Evolutionary conservation across 2,113 vertebrate species (phyloP).

Genomic region (Hemicordylus capensis): DNA sequence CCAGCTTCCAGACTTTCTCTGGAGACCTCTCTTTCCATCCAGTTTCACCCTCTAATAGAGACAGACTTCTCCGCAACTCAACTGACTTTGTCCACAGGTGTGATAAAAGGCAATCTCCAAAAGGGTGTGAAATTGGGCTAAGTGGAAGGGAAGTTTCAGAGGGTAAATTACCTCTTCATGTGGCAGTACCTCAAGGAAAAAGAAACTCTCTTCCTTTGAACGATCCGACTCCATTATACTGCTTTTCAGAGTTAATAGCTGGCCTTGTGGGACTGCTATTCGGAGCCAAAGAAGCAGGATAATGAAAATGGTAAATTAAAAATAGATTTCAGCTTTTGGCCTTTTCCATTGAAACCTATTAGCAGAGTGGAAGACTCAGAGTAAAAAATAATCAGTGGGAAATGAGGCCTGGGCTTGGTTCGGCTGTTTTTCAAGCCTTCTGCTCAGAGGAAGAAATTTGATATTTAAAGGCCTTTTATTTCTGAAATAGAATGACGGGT

Average conservation of each 20-base stretch:
- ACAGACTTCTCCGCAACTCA: background rate
- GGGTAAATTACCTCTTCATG: background rate
- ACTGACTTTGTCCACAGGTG: background rate
- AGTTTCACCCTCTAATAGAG: background rate
- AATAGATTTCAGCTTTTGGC: background rate
- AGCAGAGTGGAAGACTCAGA: constrained; percentile 19
- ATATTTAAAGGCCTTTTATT: background rate
- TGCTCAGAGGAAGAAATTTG: background rate
- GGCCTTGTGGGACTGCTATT: constrained; percentile 12
- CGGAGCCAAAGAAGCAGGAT: background rate
- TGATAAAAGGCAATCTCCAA: constrained; percentile 27
- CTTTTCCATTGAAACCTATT: constrained; percentile 37
- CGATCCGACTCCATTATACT: constrained; percentile 28
- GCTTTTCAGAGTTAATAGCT: background rate
- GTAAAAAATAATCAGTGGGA: constrained; percentile 20
- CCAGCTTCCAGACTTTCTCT: background rate
- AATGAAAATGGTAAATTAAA: constrained; percentile 38
- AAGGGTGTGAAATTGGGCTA: background rate
- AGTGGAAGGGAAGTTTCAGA: background rate
- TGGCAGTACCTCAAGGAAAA: constrained; percentile 17
- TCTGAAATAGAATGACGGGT: background rate
- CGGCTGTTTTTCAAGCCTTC: background rate
- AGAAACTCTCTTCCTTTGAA: background rate
- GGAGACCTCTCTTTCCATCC: background rate
- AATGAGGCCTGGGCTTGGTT: constrained; percentile 15